phyloP scores from a whole-genome alignment of 35 echinoderm and acorn worm genomes.

The Hemicentrotus pulcherrimus region DNA sequence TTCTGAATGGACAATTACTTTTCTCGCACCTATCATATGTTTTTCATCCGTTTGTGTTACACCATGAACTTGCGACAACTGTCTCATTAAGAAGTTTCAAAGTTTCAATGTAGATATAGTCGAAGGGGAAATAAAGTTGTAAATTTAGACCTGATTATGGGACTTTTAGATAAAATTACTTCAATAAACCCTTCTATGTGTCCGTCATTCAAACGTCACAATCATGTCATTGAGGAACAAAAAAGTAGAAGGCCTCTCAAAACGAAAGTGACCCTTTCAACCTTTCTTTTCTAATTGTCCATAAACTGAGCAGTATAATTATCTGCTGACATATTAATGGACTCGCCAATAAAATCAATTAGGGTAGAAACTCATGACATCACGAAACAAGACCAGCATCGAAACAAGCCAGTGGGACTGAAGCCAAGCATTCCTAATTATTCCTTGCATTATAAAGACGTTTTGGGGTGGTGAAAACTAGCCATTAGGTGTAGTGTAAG shows the following conservation, averaged over 20 bases:
- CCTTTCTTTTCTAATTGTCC: neutral
- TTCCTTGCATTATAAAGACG: slow-evolving; percentile 34
- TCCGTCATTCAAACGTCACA: neutral
- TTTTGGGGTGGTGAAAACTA: slow-evolving; percentile 24
- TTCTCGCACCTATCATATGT: too few relatives aligned
- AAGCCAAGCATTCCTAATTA: slow-evolving; percentile 24
- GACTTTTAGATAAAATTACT: too few relatives aligned
- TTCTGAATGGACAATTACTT: too few relatives aligned
- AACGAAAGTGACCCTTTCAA: neutral
- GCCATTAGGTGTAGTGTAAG: slow-evolving; percentile 13
- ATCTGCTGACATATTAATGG: neutral
- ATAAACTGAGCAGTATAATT: neutral
- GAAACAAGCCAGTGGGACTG: neutral
- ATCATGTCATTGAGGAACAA: neutral
- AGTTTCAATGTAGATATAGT: too few relatives aligned
- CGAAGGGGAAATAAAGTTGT: too few relatives aligned
- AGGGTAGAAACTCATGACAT: neutral
- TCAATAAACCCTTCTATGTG: neutral
- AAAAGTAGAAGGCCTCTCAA: neutral
- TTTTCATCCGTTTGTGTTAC: too few relatives aligned
- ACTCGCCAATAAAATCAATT: neutral
- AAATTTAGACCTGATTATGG: too few relatives aligned
- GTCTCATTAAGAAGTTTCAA: too few relatives aligned
- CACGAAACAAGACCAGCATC: slow-evolving; percentile 2
- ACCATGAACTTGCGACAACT: too few relatives aligned